Conservation (phyloP, 2,888 invertebrate genomes). For the Heliconius hortense region DNA sequence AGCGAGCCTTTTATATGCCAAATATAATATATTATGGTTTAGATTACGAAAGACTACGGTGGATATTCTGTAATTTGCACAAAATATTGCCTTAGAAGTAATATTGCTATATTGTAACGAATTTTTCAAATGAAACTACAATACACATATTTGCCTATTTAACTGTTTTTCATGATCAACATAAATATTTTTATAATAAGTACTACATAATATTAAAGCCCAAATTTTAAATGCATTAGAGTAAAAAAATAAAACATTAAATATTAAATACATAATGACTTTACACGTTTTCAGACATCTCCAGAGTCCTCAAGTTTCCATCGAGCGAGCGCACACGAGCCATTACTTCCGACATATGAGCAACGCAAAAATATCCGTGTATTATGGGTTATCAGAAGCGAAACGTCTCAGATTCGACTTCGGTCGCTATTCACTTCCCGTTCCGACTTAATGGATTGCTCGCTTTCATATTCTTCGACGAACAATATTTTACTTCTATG, state of each 20-base stretch:
- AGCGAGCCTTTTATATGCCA: constrained; percentile 83
- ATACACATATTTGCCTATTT: not conserved
- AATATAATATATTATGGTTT: constrained; percentile 83
- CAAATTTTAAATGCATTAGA: not conserved
- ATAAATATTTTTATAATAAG: not conserved
- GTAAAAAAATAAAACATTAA: not conserved
- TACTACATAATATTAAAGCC: not conserved
- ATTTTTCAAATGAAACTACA: not conserved
- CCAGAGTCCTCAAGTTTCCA: constrained; percentile 51
- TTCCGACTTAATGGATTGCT: constrained; percentile 79
- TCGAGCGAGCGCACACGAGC: constrained; percentile 59
- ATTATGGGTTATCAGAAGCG: constrained; percentile 80
- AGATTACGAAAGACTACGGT: constrained; percentile 62
- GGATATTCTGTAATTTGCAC: constrained; percentile 51
- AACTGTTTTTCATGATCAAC: not conserved
- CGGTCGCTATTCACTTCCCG: constrained; percentile 67
- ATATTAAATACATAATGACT: constrained; percentile 40
- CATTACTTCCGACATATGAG: constrained; percentile 82
- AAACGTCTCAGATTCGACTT: constrained; percentile 64
- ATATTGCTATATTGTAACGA: not conserved
- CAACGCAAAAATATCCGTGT: constrained; percentile 81
- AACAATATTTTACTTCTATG: constrained; percentile 67
- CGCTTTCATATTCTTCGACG: constrained; percentile 77
- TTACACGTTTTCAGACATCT: not conserved
- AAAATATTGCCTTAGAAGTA: no score